Conservation (phyloP, 2,797 vertebrate genomes). For the Helicolenus hilgendorfi region DNA sequence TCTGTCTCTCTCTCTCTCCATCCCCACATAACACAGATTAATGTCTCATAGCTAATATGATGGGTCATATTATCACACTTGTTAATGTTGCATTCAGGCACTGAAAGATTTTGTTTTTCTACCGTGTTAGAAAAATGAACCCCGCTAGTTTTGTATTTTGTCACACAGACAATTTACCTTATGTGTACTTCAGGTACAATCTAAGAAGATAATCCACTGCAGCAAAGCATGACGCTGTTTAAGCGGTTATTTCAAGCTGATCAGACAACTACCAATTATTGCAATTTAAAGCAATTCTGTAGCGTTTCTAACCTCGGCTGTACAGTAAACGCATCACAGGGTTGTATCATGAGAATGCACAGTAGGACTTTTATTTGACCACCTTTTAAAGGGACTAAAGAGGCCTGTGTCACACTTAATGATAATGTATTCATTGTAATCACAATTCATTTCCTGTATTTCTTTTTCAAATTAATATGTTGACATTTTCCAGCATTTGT, state of each 20-base stretch:
- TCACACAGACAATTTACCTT: neutral
- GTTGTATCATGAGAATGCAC: neutral
- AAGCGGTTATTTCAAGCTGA: neutral
- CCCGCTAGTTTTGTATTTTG: neutral
- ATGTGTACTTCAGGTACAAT: neutral
- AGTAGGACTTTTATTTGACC: neutral
- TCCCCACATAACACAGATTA: neutral
- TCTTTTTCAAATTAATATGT: neutral
- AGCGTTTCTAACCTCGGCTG: neutral
- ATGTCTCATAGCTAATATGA: slow-evolving; percentile 6
- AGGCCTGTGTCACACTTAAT: neutral
- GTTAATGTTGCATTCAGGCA: neutral
- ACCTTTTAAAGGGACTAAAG: neutral
- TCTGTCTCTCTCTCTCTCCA: neutral
- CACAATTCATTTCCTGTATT: neutral
- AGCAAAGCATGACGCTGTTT: no score
- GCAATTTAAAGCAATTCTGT: neutral
- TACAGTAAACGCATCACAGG: neutral
- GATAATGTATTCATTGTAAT: neutral
- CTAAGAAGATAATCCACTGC: neutral
- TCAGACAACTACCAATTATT: neutral
- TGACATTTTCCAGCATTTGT: neutral
- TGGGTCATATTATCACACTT: neutral
- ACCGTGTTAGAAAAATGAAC: neutral
- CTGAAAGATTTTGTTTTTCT: neutral